A percentile compares a stretch with the other conserved stretches of the same genome.
Evolutionary conservation across 37 sponge, comb jelly and placozoan genomes (phyloP).

Genomic region (Chondrosia reniformis): DNA sequence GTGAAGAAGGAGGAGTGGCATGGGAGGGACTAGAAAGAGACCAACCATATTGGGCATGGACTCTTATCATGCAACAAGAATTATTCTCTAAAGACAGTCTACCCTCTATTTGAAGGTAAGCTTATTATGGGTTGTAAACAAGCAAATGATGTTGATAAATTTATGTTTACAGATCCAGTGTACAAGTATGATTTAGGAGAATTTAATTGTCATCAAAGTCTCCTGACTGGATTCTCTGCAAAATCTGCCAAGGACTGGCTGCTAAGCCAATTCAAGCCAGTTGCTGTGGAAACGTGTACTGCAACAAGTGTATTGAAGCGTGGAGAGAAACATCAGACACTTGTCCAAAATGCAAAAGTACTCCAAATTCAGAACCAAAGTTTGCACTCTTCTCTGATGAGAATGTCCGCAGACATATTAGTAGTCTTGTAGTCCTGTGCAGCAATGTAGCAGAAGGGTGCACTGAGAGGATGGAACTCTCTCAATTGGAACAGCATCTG

Average conservation of each 20-base stretch:
- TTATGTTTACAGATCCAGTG: too few species aligned
- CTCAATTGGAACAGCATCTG: not conserved
- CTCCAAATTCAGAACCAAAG: not conserved
- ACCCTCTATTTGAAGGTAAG: too few species aligned
- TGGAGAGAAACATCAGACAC: not conserved
- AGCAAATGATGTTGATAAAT: too few species aligned
- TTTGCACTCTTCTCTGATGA: not conserved
- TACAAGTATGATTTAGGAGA: too few species aligned
- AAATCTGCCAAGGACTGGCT: not conserved
- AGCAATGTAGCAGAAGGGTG: not conserved
- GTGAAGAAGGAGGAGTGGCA: too few species aligned
- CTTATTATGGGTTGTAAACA: too few species aligned
- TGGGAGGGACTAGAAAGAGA: too few species aligned
- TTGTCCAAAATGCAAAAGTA: not conserved
- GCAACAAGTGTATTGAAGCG: not conserved
- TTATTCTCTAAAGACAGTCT: too few species aligned
- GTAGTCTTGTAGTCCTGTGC: not conserved
- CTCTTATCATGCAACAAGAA: too few species aligned
- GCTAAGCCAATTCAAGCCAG: not conserved
- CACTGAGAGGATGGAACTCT: not conserved
- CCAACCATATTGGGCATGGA: too few species aligned
- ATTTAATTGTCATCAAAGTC: too few species aligned
- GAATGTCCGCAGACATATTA: not conserved
- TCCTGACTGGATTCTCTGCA: not conserved
- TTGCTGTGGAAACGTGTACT: not conserved